phyloP scores from a whole-genome alignment of 2,797 vertebrate species.

The Rhyacichthys aspro region DNA sequence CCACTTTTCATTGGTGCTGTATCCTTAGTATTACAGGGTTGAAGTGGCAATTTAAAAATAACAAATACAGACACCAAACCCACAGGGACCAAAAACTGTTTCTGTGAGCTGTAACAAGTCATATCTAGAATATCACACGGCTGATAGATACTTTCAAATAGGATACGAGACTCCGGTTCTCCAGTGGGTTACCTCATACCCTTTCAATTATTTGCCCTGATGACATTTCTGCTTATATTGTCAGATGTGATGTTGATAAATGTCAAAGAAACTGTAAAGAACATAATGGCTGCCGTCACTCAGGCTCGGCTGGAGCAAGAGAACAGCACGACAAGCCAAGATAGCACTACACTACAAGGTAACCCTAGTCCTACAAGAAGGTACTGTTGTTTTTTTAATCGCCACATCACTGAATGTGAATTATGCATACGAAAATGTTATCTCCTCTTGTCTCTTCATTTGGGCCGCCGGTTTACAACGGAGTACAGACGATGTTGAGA shows the following conservation, averaged over 20 bases:
- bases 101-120: conserved; percentile 44
- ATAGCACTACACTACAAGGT: conserved; percentile 14
- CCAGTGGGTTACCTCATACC: conserved; percentile 51
- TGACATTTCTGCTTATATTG: conserved; percentile 54
- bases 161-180: conserved; percentile 45
- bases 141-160: conserved; percentile 57
- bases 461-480: conserved; percentile 32
- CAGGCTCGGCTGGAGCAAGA: conserved; percentile 25
- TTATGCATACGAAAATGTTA: conserved; percentile 38
- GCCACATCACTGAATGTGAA: conserved; percentile 32
- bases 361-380: conserved; percentile 8
- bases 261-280: conserved; percentile 50
- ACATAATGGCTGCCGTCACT: conserved; percentile 27
- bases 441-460: conserved; percentile 32
- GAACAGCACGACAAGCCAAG: conserved; percentile 16
- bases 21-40: conserved; percentile 39
- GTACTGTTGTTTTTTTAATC: conserved; percentile 46
- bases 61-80: conserved; percentile 56
- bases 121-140: conserved; percentile 36
- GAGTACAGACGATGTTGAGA: conserved; percentile 38
- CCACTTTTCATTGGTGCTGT: conserved; percentile 17
- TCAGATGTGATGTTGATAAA: conserved; percentile 62
- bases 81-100: conserved; percentile 46
- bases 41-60: conserved; percentile 60
- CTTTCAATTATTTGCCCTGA: conserved; percentile 61